phyloP scores from a whole-genome alignment of 2,888 invertebrate genomes.

The Acleris cristana region DNA sequence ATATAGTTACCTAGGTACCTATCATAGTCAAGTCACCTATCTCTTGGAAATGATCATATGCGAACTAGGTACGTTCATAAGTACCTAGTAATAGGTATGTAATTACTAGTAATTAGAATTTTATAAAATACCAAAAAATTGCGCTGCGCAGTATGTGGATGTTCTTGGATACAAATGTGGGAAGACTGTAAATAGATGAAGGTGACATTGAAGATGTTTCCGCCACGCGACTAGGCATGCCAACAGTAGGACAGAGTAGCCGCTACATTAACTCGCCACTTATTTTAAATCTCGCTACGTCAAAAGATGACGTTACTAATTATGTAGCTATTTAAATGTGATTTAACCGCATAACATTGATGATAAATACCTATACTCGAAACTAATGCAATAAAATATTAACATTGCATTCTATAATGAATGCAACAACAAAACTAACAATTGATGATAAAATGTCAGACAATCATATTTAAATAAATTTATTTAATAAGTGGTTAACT shows the following conservation, averaged over 20 bases:
- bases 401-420: not conserved
- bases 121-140: constrained; percentile 1
- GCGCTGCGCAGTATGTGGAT: constrained; percentile 18
- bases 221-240: constrained; percentile 59
- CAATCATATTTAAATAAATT: too few species aligned
- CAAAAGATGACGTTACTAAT: constrained; percentile 12
- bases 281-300: constrained; percentile 11
- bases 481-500: too few species aligned
- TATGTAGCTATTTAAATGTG: not conserved
- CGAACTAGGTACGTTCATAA: not conserved
- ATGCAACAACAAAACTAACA: too few species aligned
- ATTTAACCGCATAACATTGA: not conserved
- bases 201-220: constrained; percentile 71
- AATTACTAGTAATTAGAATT: not conserved
- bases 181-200: constrained; percentile 62
- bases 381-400: not conserved
- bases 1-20: too few species aligned
- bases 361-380: not conserved
- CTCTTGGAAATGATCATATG: too few species aligned
- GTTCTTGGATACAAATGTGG: constrained; percentile 42
- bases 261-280: constrained; percentile 23
- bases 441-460: too few species aligned
- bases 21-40: too few species aligned
- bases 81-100: not conserved
- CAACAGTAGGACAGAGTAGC: constrained; percentile 48